A percentile compares a stretch with the other conserved stretches of the same genome.
Conservation (phyloP, 2,113 vertebrate genomes). For the Phrynocephalus versicolor region DNA sequence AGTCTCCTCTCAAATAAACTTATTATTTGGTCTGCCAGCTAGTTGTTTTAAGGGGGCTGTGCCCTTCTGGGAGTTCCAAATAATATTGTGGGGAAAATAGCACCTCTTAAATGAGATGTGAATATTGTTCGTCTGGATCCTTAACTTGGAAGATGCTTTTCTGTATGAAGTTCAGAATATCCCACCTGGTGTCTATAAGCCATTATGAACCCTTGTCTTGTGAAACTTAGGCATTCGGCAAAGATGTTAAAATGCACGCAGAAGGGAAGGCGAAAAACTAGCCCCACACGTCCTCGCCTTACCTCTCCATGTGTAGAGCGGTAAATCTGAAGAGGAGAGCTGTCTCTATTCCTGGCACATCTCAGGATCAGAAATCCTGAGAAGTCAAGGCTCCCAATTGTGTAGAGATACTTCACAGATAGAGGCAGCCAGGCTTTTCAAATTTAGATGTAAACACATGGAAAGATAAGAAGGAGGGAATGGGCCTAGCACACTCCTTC, state of each 20-base stretch:
- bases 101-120: not conserved
- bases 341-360: too few relatives aligned
- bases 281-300: too few relatives aligned
- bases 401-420: too few relatives aligned
- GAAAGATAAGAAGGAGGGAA: too few relatives aligned
- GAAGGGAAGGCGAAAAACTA: too few relatives aligned
- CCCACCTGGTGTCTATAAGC: not conserved
- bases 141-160: not conserved
- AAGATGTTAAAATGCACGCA: not conserved
- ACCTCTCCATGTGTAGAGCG: too few relatives aligned
- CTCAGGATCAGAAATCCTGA: too few relatives aligned
- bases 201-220: not conserved
- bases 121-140: not conserved
- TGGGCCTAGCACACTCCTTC: too few relatives aligned
- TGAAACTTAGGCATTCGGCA: not conserved
- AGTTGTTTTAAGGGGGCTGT: not conserved
- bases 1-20: not conserved
- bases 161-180: not conserved
- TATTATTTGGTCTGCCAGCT: not conserved
- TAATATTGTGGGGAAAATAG: not conserved
- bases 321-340: too few relatives aligned
- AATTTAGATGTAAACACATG: too few relatives aligned
- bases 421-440: too few relatives aligned
- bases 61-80: not conserved
- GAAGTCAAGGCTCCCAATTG: too few relatives aligned